These are phyloP conservation scores for Orthonychiurus folsomi DNA, from an alignment of 2,888 invertebrate genomes.

Conservation along the genomic window DNA sequence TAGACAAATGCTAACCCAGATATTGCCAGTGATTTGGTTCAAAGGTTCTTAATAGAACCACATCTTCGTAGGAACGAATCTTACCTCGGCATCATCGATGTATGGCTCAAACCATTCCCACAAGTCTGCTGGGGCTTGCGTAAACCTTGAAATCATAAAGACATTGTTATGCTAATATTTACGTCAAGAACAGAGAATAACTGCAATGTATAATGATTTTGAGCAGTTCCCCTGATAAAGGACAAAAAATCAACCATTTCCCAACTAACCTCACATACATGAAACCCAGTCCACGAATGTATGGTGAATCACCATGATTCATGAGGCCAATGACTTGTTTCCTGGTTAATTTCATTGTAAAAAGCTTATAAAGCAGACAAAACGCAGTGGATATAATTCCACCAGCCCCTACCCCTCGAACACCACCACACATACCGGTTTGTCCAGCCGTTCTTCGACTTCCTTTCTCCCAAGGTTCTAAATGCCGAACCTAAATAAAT, in stretches of 20 bases:
- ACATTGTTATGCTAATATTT: too few species aligned
- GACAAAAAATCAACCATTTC: too few species aligned
- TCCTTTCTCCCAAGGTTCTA: slow-evolving; percentile 99
- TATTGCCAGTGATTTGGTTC: too few species aligned
- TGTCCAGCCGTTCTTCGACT: slow-evolving; percentile 95
- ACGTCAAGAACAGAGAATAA: too few species aligned
- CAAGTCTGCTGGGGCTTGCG: slow-evolving; percentile 88
- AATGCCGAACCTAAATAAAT: slow-evolving; percentile 58
- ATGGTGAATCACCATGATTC: slow-evolving; percentile 91
- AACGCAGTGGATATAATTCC: slow-evolving; percentile 99
- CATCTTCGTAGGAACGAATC: slow-evolving; percentile 12
- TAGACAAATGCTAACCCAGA: not conserved
- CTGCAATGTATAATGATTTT: too few species aligned
- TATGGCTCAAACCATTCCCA: slow-evolving; percentile 97
- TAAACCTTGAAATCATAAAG: slow-evolving; percentile 86
- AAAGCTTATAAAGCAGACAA: slow-evolving; percentile 96
- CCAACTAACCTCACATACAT: slow-evolving; percentile 61
- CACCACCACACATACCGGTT: slow-evolving; percentile 99
- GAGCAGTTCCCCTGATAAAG: too few species aligned
- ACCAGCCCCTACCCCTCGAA: slow-evolving; percentile 97
- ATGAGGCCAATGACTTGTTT: slow-evolving; percentile 94
- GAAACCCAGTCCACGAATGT: slow-evolving; percentile 88
- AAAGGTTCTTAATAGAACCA: too few species aligned
- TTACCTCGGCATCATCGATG: slow-evolving; percentile 60
- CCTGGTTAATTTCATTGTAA: slow-evolving; percentile 89